Conservation (phyloP, 2,113 vertebrate species). For the Amphilophus citrinellus region DNA sequence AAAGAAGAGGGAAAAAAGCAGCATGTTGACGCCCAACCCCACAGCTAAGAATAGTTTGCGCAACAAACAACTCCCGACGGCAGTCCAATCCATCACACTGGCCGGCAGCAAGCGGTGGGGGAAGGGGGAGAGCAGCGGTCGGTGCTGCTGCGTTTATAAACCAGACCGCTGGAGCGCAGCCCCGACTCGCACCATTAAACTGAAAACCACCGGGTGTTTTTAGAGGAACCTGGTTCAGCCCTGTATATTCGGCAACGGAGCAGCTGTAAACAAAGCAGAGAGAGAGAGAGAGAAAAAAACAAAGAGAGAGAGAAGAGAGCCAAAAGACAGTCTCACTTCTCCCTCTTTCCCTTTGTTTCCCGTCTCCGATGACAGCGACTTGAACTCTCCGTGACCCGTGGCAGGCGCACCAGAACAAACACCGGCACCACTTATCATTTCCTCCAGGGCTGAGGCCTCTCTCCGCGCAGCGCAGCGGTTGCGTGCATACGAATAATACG, state of each 20-base stretch:
- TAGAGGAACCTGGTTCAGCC: conserved; percentile 39
- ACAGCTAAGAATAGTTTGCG: conserved; percentile 78
- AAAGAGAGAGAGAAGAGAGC: neutral
- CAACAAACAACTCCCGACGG: conserved; percentile 79
- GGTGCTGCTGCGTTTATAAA: conserved; percentile 69
- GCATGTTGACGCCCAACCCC: conserved; percentile 69
- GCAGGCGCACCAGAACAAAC: conserved; percentile 85
- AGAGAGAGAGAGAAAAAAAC: neutral
- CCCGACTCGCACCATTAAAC: conserved; percentile 76
- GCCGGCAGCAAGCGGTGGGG: conserved; percentile 47
- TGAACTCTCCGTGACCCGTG: conserved; percentile 90
- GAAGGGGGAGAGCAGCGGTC: conserved; percentile 31
- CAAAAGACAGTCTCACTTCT: neutral
- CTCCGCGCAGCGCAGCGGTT: conserved; percentile 12
- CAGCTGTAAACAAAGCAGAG: neutral
- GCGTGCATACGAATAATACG: neutral
- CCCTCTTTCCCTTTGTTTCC: conserved; percentile 32
- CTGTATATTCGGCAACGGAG: neutral
- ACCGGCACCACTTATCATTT: conserved; percentile 86
- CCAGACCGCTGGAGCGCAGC: conserved; percentile 74
- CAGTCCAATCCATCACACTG: conserved; percentile 72
- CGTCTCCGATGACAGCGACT: conserved; percentile 62
- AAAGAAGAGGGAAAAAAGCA: conserved; percentile 34
- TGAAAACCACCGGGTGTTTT: conserved; percentile 73
- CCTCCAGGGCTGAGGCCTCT: conserved; percentile 70